phyloP scores from a whole-genome alignment of 1,140 invertebrate species.

The Caerostris extrusa region DNA sequence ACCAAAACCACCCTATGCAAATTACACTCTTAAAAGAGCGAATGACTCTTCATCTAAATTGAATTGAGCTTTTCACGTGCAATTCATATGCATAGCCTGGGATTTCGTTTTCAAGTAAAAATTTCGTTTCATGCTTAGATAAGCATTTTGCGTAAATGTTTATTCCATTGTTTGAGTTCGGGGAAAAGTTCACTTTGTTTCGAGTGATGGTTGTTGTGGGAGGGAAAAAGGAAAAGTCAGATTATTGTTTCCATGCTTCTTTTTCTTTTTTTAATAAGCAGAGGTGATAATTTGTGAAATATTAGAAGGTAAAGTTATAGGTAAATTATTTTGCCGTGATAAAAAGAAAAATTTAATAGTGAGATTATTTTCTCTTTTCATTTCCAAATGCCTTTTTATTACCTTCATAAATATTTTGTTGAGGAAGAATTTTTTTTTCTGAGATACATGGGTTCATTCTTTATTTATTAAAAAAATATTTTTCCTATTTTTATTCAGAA shows the following conservation, averaged over 20 bases:
- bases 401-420: too few relatives aligned
- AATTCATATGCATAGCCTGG: slow-evolving; percentile 61
- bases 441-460: too few relatives aligned
- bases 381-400: too few relatives aligned
- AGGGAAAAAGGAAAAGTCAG: not conserved
- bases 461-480: too few relatives aligned
- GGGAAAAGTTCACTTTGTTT: not conserved
- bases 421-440: too few relatives aligned
- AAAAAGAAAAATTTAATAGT: too few relatives aligned
- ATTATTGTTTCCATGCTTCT: not conserved
- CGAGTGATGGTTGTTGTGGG: not conserved
- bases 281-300: too few relatives aligned
- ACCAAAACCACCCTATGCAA: slow-evolving; percentile 50
- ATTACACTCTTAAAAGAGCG: not conserved
- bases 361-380: too few relatives aligned
- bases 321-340: too few relatives aligned
- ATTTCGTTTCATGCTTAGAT: slow-evolving; percentile 23
- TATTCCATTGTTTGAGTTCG: slow-evolving; percentile 26
- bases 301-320: too few relatives aligned
- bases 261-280: too few relatives aligned
- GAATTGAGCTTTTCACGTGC: slow-evolving; percentile 48
- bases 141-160: slow-evolving; percentile 11
- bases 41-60: slow-evolving; percentile 51
- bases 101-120: slow-evolving; percentile 12
- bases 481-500: too few relatives aligned